phyloP scores from a whole-genome alignment of 2,888 invertebrate genomes.

The Elgonia sp. region DNA sequence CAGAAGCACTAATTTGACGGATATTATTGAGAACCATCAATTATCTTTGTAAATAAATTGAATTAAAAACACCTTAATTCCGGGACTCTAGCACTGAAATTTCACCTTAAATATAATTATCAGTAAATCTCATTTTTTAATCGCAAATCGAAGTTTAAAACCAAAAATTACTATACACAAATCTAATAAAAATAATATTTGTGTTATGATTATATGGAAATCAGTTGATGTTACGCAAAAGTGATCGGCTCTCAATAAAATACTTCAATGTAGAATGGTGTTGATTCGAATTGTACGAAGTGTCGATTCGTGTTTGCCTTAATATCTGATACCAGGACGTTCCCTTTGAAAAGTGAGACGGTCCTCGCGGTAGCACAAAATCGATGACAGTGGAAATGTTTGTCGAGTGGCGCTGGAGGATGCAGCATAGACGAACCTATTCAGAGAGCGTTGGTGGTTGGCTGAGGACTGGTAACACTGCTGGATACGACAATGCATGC shows the following conservation, averaged over 20 bases:
- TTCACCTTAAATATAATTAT: too few species aligned
- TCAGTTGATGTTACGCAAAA: neutral
- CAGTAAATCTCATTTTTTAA: too few species aligned
- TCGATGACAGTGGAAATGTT: conserved; percentile 70
- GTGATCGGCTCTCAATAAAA: conserved; percentile 26
- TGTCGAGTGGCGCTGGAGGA: conserved; percentile 64
- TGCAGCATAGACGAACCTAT: conserved; percentile 67
- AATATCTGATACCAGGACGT: conserved; percentile 54
- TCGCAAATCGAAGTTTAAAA: too few species aligned
- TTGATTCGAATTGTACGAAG: conserved; percentile 44
- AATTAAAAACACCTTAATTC: too few species aligned
- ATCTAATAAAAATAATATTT: too few species aligned
- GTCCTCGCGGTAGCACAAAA: conserved; percentile 56
- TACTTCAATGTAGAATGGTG: conserved; percentile 50
- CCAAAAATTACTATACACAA: too few species aligned
- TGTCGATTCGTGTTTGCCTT: conserved; percentile 65
- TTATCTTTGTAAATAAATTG: too few species aligned
- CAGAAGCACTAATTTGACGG: too few species aligned
- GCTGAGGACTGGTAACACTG: conserved; percentile 59
- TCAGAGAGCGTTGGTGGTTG: conserved; percentile 66
- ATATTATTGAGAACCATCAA: too few species aligned
- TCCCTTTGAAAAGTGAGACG: conserved; percentile 63
- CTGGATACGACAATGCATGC: conserved; percentile 58
- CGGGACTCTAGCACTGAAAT: too few species aligned
- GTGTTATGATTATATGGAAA: too few species aligned